Evolutionary conservation across 2,888 invertebrate species (phyloP).

Genomic region (Cryptocheilus praepositus): DNA sequence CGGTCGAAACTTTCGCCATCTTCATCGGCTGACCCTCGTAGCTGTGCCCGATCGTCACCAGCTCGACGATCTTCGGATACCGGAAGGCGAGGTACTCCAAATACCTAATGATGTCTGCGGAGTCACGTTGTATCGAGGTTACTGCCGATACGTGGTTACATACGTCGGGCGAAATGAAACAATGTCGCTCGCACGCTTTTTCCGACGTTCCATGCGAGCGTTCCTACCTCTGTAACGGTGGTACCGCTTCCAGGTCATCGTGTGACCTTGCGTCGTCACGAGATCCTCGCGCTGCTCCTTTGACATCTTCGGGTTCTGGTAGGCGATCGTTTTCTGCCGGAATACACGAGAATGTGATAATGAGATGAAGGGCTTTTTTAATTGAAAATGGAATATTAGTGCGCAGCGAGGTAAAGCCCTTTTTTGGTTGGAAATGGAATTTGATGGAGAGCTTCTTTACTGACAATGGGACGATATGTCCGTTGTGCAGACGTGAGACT

Average conservation of each 20-base stretch:
- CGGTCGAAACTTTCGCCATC: conserved; percentile 81
- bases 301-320: conserved; percentile 81
- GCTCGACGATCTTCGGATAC: conserved; percentile 81
- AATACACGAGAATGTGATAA: background rate
- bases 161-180: background rate
- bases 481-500: no score
- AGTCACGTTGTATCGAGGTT: background rate
- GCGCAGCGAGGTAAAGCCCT: no score
- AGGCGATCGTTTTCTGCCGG: conserved; percentile 80
- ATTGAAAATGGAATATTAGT: no score
- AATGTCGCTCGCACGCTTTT: background rate
- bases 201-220: background rate
- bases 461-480: no score
- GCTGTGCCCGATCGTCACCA: conserved; percentile 84
- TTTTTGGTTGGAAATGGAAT: no score
- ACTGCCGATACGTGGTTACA: background rate
- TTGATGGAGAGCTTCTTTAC: no score
- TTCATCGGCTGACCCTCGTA: conserved; percentile 84
- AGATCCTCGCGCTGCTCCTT: conserved; percentile 79
- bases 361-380: no score
- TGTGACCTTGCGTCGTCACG: conserved; percentile 78
- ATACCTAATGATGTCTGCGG: conserved; percentile 80
- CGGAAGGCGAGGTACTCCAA: conserved; percentile 82
- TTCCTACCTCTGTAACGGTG: conserved; percentile 79
- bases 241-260: conserved; percentile 84